These are phyloP conservation scores for Itoplectis maculator DNA, from an alignment of 2,888 invertebrate genomes.

Conservation along the genomic window DNA sequence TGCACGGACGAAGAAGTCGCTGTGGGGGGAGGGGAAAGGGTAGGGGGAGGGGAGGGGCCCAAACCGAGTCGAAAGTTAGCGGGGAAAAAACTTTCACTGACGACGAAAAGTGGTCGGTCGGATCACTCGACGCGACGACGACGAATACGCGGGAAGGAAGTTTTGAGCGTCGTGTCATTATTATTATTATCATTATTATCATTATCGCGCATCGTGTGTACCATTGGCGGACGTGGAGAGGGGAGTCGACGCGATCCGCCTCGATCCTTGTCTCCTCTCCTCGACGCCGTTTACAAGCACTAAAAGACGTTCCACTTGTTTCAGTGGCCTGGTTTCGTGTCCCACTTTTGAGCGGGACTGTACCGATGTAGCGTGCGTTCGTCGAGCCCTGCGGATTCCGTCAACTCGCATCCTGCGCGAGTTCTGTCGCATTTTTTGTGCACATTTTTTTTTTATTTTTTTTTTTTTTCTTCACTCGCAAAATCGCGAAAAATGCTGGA, in stretches of 20 bases:
- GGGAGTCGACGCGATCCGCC: slow-evolving; percentile 29
- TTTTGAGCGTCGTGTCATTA: neutral
- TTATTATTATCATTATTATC: no score
- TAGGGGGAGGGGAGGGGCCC: no score
- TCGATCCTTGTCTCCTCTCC: slow-evolving; percentile 59
- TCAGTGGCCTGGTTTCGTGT: slow-evolving; percentile 84
- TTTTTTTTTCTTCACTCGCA: slow-evolving; percentile 15
- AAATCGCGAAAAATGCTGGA: slow-evolving; percentile 18
- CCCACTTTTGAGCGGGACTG: slow-evolving; percentile 80
- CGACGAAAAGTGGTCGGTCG: slow-evolving; percentile 72
- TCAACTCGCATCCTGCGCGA: slow-evolving; percentile 1
- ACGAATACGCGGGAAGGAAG: slow-evolving; percentile 10
- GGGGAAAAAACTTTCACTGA: slow-evolving; percentile 80
- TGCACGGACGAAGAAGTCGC: slow-evolving; percentile 18
- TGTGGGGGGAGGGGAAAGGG: no score
- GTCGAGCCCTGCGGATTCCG: slow-evolving; percentile 34
- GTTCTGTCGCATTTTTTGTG: no score
- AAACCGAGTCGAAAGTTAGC: slow-evolving; percentile 80
- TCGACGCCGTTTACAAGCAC: slow-evolving; percentile 73
- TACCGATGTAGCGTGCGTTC: slow-evolving; percentile 63
- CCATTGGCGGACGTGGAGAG: neutral
- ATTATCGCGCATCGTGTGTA: no score
- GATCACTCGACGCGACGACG: slow-evolving; percentile 36
- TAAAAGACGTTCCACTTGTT: slow-evolving; percentile 84
- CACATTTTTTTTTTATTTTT: no score